Evolutionary conservation across 1,140 invertebrate species (phyloP).

Genomic region (Penaeus japonicus): DNA sequence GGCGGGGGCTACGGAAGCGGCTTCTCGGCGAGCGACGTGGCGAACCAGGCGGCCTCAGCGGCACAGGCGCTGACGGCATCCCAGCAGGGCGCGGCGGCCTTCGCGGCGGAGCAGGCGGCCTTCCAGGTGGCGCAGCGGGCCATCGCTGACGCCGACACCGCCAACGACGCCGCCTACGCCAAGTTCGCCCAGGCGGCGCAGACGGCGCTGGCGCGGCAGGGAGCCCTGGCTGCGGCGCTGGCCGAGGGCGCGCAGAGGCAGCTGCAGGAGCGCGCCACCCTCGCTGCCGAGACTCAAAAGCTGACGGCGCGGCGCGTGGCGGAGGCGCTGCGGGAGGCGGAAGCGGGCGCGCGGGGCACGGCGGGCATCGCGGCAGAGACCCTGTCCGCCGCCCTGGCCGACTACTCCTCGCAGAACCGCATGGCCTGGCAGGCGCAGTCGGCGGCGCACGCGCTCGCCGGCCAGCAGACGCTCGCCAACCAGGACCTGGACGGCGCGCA

Average conservation of each 20-base stretch:
- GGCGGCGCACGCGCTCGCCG: background rate
- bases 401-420: constrained; percentile 20
- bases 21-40: background rate
- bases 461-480: constrained; percentile 16
- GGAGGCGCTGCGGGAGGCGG: constrained; percentile 6
- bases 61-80: no score
- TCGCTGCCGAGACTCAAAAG: constrained; percentile 11
- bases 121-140: no score
- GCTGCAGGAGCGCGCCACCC: background rate
- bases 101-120: no score
- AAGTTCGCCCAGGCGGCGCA: no score
- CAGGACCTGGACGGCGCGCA: constrained; percentile 3
- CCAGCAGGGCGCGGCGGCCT: no score
- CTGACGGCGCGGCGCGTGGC: constrained; percentile 14
- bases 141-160: no score
- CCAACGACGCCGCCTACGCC: no score
- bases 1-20: background rate
- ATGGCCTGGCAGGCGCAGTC: constrained; percentile 21
- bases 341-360: constrained; percentile 22
- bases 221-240: no score
- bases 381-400: constrained; percentile 19
- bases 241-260: constrained; percentile 16
- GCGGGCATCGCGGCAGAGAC: constrained; percentile 18
- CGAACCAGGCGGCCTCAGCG: constrained; percentile 6
- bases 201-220: no score